Base-by-base conservation (phyloP, 2,113 vertebrate genomes). In the Sprattus sprattus region DNA sequence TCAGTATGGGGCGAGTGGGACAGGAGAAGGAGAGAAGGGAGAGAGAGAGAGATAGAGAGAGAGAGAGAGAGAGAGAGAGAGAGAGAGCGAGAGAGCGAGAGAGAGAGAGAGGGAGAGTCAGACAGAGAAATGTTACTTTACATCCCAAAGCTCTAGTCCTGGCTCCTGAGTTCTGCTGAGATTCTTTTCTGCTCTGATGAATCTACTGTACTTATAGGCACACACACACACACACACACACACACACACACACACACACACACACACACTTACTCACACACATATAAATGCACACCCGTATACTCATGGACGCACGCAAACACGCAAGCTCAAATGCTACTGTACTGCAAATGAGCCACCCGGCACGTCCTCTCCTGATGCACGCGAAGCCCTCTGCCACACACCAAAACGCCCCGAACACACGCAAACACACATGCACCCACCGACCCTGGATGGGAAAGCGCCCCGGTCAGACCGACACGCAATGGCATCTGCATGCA, bases 91-190 rank as follows among this genome's bases (percentile, higher is more conserved):
- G 25, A 71, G 64, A 71, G 64, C 11, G 25, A 71, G 64, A 71
- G 64, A 71, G 64, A 32, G 64, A 32, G 64, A 32, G 25, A 71
- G 64, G 32, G 64, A 71, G 64, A 28, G 11, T 15, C n/a, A 71
- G 64, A 71, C n/a, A 71, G 25, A 32, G 64, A 28, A 71, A 71
- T 64, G 57, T 64, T 22, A 64, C 25, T 71, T 71, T 71, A 71
- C 25, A 71, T 71, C 64, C 64, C 64, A 32, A 28, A 71, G 64
- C 64, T 71, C 64, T 71, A 28, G 25, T 71, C 64, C 64, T 71
- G 64, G 25, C 64, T 71, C n/a, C 64, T 71, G 64, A 71, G 64
- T 28, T 71, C 64, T 71, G 64, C 11, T 71, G 25, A 10, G 8
- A 13, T 71, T 32, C n/a, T 25, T 32, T 71, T 71, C 64, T 71